Conservation (phyloP, 2,797 vertebrate species). For the Siniperca scherzeri region DNA sequence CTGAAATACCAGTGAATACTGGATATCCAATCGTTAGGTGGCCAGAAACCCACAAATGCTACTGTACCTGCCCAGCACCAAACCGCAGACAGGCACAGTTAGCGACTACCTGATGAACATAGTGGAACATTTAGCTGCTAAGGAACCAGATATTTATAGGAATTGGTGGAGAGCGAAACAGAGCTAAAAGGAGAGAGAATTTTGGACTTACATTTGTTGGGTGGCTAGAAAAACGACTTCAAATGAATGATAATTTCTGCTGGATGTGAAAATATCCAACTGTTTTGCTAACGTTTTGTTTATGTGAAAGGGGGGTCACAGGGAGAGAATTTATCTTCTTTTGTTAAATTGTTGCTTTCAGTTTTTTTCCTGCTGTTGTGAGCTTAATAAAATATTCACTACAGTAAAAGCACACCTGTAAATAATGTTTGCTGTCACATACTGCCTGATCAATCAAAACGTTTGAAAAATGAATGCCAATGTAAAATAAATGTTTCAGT, state of each 20-base stretch:
- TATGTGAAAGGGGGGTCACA: background rate
- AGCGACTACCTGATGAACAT: background rate
- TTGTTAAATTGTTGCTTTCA: too few species aligned
- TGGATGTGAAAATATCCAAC: background rate
- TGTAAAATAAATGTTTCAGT: background rate
- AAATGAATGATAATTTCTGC: background rate
- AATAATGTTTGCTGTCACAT: background rate
- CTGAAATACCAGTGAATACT: background rate
- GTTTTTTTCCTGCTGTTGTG: too few species aligned
- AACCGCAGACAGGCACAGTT: background rate
- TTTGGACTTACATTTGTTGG: background rate
- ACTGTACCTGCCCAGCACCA: background rate
- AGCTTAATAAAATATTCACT: too few species aligned
- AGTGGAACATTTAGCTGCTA: background rate
- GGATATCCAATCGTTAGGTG: background rate
- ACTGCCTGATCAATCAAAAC: background rate
- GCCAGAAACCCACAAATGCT: background rate
- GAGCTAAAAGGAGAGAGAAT: background rate
- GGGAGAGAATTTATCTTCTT: background rate
- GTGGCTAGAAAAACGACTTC: background rate
- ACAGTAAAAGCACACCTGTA: too few species aligned
- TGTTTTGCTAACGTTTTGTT: background rate
- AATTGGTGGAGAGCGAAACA: background rate
- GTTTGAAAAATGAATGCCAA: background rate
- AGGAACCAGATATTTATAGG: too few species aligned